phyloP scores from a whole-genome alignment of 1,140 invertebrate genomes.

The Ceratina japonica region DNA sequence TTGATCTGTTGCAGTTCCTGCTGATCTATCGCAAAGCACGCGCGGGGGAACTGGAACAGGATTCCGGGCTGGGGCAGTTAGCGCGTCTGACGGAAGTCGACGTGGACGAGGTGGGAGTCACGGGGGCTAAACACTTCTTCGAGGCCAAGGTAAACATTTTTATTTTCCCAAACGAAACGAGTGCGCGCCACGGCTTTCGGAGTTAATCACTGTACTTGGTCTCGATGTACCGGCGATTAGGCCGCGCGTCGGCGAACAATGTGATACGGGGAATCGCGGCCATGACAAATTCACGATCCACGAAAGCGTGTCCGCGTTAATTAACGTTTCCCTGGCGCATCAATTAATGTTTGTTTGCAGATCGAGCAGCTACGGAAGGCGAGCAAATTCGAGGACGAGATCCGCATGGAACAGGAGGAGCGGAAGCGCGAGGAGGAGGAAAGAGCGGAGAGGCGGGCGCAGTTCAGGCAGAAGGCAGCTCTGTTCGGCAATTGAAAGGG shows the following conservation, averaged over 20 bases:
- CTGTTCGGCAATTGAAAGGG: slow-evolving; percentile 82
- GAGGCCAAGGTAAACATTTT: slow-evolving; percentile 86
- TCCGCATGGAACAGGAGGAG: slow-evolving; percentile 92
- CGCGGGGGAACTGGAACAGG: slow-evolving; percentile 89
- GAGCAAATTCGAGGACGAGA: slow-evolving; percentile 93
- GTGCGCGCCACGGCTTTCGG: too few species aligned
- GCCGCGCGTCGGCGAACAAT: neutral
- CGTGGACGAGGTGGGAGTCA: slow-evolving; percentile 93
- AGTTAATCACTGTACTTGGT: too few species aligned
- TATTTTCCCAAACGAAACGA: too few species aligned
- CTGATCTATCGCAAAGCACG: slow-evolving; percentile 93
- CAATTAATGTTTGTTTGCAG: slow-evolving; percentile 71
- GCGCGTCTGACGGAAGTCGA: slow-evolving; percentile 92
- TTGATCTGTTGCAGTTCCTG: slow-evolving; percentile 83
- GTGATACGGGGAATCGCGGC: neutral
- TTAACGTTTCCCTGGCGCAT: slow-evolving; percentile 24
- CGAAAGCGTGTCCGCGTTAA: slow-evolving; percentile 43
- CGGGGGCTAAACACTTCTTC: slow-evolving; percentile 94
- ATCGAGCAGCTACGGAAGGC: slow-evolving; percentile 89
- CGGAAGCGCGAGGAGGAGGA: slow-evolving; percentile 89
- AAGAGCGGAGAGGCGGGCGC: slow-evolving; percentile 85
- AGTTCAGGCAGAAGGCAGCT: slow-evolving; percentile 91
- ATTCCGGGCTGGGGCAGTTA: slow-evolving; percentile 90
- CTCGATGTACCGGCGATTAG: neutral
- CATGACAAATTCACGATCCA: slow-evolving; percentile 1